Percentiles rank a stretch among this genome's conserved stretches.
phyloP scores from a whole-genome alignment of 2,888 invertebrate species.

The Heliconius hortense region DNA sequence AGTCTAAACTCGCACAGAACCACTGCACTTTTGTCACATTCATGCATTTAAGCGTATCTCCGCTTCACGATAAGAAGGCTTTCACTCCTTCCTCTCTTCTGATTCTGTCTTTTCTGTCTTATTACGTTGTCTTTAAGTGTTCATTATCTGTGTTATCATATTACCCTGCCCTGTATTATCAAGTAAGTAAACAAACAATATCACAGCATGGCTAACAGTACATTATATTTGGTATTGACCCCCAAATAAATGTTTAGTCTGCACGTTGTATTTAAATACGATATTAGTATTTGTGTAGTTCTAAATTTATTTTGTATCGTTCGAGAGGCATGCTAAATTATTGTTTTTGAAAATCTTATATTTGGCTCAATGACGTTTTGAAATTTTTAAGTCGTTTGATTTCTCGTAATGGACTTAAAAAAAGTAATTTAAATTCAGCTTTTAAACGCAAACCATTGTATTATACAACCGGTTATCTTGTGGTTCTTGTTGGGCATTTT shows the following conservation, averaged over 20 bases:
- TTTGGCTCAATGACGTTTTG: constrained; percentile 33
- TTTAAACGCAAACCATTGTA: constrained; percentile 40
- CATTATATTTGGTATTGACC: constrained; percentile 61
- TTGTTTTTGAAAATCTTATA: constrained; percentile 42
- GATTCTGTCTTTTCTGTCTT: constrained; percentile 62
- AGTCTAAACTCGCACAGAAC: constrained; percentile 58
- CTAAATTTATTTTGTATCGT: constrained; percentile 60
- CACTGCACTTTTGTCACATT: constrained; percentile 67
- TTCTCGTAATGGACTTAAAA: constrained; percentile 21
- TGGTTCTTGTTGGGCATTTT: constrained; percentile 81
- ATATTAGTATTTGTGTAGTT: constrained; percentile 72
- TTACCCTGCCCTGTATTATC: constrained; percentile 53
- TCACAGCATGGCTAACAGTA: constrained; percentile 74
- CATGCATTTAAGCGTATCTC: constrained; percentile 65
- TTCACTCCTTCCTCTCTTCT: constrained; percentile 57
- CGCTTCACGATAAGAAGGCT: constrained; percentile 57
- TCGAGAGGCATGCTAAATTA: constrained; percentile 69
- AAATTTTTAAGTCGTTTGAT: constrained; percentile 23
- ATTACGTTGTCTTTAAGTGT: constrained; percentile 58
- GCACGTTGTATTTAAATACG: constrained; percentile 76
- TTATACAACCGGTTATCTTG: constrained; percentile 68
- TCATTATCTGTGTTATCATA: constrained; percentile 63
- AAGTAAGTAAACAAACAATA: constrained; percentile 55
- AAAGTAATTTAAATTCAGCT: constrained; percentile 34
- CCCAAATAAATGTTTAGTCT: constrained; percentile 76